Evolutionary conservation across 2,888 invertebrate species (phyloP), one percentile per base, ranked within the genome.

Genomic region (Calliphora vomitoria): DNA sequence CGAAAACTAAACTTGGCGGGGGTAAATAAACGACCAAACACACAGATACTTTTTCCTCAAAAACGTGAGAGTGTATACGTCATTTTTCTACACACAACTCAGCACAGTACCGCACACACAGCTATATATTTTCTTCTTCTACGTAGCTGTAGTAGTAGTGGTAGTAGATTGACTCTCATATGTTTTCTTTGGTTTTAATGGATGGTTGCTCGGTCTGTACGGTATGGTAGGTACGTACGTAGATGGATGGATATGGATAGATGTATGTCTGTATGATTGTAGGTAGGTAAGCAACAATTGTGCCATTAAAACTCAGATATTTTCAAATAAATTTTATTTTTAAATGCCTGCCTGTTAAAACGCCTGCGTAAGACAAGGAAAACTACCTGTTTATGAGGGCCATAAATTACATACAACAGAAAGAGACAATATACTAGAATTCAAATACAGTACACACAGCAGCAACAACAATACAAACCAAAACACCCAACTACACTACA

Each of bases 1-100:
- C 91, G 90, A 89, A 90, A 90, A 91, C 91, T 91, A 90, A 91
- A 92, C 91, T 91, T 92, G 92, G 92, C 91, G 91, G 91, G 92
- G 92, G 92, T 91, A 92, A 90, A 90, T 89, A 86, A 83, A 82
- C 84, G 82, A 82, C 80, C 81, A 86, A 84, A 89, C 87, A 89
- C 89, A 83, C 86, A 84, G 84, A 84, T 84, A 84, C 84, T 84
- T 84, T 84, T 84, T 78, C 84, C 84, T 84, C 72, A 87, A 82
- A 76, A 66, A 62, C 81, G 64, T 72, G 55, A 71, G 76, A 71
- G 50, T 82, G 69, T 80, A 58, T 75, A 82, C 79, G 78, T 82
- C 82, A 75, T 82, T 69, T 72, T 84, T 82, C 47, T 64, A 68
- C 85, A 87, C 74, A 35, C 35, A 35, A 6, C 35, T 6, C 35